Percentiles rank a stretch among this genome's conserved stretches.
Conservation (phyloP, 2,797 vertebrate species). For the Poeciliopsis gracilis region DNA sequence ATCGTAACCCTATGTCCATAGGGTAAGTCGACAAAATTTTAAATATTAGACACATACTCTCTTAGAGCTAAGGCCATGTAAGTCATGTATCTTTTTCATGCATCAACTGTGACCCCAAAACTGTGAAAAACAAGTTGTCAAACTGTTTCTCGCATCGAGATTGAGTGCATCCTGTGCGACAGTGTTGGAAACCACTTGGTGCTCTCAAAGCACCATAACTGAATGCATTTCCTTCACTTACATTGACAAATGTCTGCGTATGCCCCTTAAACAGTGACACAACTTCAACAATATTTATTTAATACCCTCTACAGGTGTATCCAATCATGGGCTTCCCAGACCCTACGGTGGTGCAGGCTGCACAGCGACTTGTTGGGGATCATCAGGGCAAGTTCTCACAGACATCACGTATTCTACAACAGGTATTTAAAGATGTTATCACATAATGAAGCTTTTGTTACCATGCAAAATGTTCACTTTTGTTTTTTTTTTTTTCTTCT, state of each 20-base stretch:
- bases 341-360: conserved; percentile 66
- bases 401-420: conserved; percentile 79
- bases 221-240: background rate
- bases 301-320: conserved; percentile 71
- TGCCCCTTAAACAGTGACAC: background rate
- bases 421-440: conserved; percentile 66
- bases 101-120: background rate
- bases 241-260: background rate
- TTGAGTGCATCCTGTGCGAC: conserved; percentile 9
- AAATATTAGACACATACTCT: background rate
- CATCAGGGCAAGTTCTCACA: conserved; percentile 75
- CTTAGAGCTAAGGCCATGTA: background rate
- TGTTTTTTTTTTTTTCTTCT: conserved; percentile 22
- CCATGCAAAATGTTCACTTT: conserved; percentile 7
- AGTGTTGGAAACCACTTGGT: background rate
- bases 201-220: background rate
- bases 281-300: conserved; percentile 14
- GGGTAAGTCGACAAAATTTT: background rate
- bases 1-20: background rate
- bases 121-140: background rate
- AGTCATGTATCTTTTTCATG: background rate
- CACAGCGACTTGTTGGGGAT: conserved; percentile 78
- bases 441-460: background rate
- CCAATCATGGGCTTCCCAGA: conserved; percentile 82
- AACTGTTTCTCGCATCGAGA: too few relatives aligned